Evolutionary conservation across 2,797 vertebrate genomes (phyloP).

Genomic region (Simalia tracyae): DNA sequence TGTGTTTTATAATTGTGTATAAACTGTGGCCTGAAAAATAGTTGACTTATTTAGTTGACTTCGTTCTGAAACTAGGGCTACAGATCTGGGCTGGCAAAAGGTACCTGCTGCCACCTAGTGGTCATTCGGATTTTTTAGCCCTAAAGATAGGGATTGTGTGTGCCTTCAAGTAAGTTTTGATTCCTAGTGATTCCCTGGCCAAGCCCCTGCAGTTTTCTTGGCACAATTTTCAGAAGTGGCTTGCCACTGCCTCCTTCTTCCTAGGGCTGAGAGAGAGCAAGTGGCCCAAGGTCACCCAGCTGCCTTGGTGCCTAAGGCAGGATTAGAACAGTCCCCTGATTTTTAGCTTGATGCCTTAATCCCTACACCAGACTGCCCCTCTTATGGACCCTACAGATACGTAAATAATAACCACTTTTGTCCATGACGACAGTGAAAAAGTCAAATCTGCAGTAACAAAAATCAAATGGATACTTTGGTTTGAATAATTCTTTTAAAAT

Average conservation of each 20-base stretch:
- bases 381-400: background rate
- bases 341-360: background rate
- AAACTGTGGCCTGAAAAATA: too few relatives aligned
- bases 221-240: too few relatives aligned
- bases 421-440: background rate
- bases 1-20: too few relatives aligned
- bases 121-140: background rate
- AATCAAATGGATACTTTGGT: background rate
- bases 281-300: background rate
- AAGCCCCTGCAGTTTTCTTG: background rate
- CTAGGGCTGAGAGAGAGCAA: background rate
- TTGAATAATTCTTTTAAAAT: background rate
- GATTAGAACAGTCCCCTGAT: background rate
- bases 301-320: background rate
- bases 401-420: background rate
- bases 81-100: too few relatives aligned
- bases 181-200: background rate
- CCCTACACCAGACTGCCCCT: background rate
- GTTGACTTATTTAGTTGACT: too few relatives aligned
- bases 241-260: background rate
- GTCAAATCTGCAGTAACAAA: background rate
- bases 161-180: background rate
- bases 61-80: too few relatives aligned
- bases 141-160: background rate
- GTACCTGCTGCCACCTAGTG: background rate